These are phyloP conservation scores for Dolomedes plantarius DNA, from an alignment of 2,888 invertebrate species.

Conservation along the genomic window DNA sequence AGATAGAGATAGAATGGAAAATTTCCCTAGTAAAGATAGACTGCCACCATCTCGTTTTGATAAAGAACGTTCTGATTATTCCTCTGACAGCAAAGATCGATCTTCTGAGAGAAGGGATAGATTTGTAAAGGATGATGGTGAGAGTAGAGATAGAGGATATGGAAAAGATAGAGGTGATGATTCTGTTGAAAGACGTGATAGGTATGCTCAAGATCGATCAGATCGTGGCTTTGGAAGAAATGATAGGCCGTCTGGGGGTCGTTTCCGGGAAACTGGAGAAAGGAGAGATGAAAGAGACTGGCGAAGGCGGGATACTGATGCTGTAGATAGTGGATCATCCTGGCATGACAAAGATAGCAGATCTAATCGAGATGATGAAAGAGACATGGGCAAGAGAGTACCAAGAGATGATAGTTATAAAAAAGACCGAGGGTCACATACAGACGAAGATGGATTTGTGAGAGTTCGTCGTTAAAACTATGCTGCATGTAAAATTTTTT, in stretches of 20 bases:
- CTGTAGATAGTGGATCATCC: conserved; percentile 15
- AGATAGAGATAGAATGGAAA: conserved; percentile 17
- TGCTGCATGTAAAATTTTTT: too few species aligned
- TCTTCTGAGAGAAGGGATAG: conserved; percentile 11
- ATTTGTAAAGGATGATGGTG: background rate
- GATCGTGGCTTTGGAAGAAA: conserved; percentile 3
- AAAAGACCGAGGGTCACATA: conserved; percentile 20
- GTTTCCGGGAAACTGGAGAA: background rate
- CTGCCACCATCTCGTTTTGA: background rate
- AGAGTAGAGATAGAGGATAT: background rate
- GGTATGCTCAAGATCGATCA: background rate
- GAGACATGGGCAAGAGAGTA: conserved; percentile 16
- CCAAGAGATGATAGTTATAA: conserved; percentile 22
- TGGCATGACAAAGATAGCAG: conserved; percentile 21
- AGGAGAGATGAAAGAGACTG: conserved; percentile 31
- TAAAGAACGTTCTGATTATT: conserved; percentile 17
- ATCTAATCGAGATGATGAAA: conserved; percentile 30
- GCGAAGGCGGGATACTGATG: conserved; percentile 4
- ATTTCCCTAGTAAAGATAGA: background rate
- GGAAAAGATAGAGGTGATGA: background rate
- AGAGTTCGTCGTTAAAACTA: conserved; percentile 42
- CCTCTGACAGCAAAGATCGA: background rate
- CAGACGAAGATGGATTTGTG: conserved; percentile 53
- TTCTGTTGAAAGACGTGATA: background rate
- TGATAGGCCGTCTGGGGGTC: background rate